These are phyloP conservation scores for Etheostoma nigrum DNA, from an alignment of 2,797 vertebrate genomes.

Conservation along the genomic window DNA sequence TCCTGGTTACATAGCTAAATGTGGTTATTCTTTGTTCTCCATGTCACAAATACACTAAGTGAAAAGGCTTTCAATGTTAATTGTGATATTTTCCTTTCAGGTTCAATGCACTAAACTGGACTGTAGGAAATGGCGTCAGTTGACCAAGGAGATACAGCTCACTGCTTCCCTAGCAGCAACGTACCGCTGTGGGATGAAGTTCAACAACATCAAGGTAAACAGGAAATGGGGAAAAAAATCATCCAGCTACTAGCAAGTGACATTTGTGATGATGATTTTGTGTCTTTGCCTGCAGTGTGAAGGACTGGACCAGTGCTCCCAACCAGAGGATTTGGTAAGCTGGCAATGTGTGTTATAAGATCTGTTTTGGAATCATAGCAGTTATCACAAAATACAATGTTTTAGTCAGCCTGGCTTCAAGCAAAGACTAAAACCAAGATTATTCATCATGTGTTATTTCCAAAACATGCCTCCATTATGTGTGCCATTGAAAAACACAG, in stretches of 20 bases:
- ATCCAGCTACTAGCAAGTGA: neutral
- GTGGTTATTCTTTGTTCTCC: neutral
- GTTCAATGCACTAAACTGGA: slow-evolving; percentile 94
- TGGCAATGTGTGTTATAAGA: neutral
- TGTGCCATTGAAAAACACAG: neutral
- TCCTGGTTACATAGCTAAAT: neutral
- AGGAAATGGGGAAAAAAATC: neutral
- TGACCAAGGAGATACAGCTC: slow-evolving; percentile 96
- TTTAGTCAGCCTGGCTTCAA: neutral
- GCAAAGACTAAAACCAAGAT: neutral
- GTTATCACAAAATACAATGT: neutral
- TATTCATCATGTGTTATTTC: too few species aligned
- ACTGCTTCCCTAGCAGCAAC: slow-evolving; percentile 89
- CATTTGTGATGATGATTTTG: neutral
- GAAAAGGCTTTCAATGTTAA: neutral
- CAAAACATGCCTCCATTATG: neutral
- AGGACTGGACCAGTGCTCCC: slow-evolving; percentile 92
- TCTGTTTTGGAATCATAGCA: neutral
- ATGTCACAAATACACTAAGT: too few species aligned
- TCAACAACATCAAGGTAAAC: slow-evolving; percentile 90
- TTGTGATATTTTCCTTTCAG: slow-evolving; percentile 73
- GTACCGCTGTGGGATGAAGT: slow-evolving; percentile 95
- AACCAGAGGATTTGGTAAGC: slow-evolving; percentile 94
- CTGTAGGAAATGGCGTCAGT: slow-evolving; percentile 96
- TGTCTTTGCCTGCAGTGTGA: slow-evolving; percentile 84